Evolutionary conservation across 2,113 vertebrate species (phyloP), one percentile per base, ranked within the genome.

Genomic region (Hyaena hyaena): DNA sequence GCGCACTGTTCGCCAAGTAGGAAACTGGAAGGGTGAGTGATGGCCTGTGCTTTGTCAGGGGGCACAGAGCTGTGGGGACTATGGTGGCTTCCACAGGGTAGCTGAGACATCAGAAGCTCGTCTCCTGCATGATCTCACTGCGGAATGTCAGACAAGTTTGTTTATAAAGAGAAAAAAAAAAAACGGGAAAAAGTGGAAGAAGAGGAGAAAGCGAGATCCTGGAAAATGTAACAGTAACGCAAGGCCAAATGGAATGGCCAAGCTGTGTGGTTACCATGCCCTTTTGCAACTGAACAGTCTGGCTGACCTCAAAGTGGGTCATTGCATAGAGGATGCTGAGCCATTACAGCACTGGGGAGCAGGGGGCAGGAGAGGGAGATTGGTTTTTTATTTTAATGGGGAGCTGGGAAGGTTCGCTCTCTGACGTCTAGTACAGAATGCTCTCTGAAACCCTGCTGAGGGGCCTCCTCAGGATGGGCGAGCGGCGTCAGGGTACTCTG

Each of bases 221-320:
- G 69, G 63, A 68, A 92, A 92, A 82, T 3, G 16, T 17, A 90
- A 69, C 12, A 11, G 82, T 68, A 39, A 55, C 10, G 43, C 4
- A 68, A 63, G 65, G 73, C 74, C 65, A 77, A 61, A 73, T 65
- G 53, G 68, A 73, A 79, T 9, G 65, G 93, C 90, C 55, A 66
- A 66, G 74, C 26, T 3, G 58, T 26, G 63, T 21, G 73, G 88
- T 84, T 15, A 33, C 84, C 28, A 77, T 16, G 95, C 90, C 85
- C 55, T 95, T 84, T 87, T 82, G 92, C 28, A 86, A 53, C 65
- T 63, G 24, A 69, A n/a, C 45, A n/a, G 92, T 87, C 82, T 80
- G 93, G 96, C 79, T 96, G 95, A 91, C 98, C 96, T 96, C 95
- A 95, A 96, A 97, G 95, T 96, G 95, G 96, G 97, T 98, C 97